Percentiles rank a stretch among this genome's conserved stretches.
phyloP scores from a whole-genome alignment of 2,888 invertebrate species.

The Lydus trimaculatus region DNA sequence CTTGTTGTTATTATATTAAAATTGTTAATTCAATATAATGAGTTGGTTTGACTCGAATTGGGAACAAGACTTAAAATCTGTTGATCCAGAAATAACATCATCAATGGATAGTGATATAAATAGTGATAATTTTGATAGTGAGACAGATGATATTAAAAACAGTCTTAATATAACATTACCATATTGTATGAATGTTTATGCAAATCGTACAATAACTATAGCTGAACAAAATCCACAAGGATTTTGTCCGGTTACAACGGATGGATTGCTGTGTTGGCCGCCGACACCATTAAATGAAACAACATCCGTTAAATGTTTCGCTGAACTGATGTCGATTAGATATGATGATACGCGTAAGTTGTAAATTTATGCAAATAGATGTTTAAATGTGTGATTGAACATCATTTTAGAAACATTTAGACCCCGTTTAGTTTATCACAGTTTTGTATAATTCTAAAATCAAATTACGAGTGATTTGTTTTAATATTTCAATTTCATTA shows the following conservation, averaged over 20 bases:
- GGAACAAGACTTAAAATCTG: conserved; percentile 28
- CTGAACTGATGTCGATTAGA: conserved; percentile 76
- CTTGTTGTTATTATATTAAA: not conserved
- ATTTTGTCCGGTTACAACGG: conserved; percentile 75
- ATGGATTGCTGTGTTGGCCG: conserved; percentile 85
- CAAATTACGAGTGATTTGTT: too few relatives aligned
- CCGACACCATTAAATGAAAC: conserved; percentile 73
- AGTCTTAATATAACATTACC: conserved; percentile 39
- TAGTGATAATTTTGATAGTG: conserved; percentile 28
- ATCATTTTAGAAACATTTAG: too few relatives aligned
- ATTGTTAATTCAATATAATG: conserved; percentile 7
- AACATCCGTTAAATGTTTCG: conserved; percentile 79
- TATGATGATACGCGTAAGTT: conserved; percentile 87
- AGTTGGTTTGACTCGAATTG: conserved; percentile 32
- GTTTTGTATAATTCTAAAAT: too few relatives aligned
- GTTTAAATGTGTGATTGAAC: too few relatives aligned
- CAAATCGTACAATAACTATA: conserved; percentile 40
- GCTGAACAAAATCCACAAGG: conserved; percentile 42
- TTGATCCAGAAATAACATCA: conserved; percentile 27
- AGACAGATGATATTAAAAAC: conserved; percentile 34
- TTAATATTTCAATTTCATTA: too few relatives aligned
- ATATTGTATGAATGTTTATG: conserved; percentile 40
- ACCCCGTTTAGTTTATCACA: too few relatives aligned
- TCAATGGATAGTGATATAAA: not conserved
- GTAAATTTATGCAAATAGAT: not conserved